Evolutionary conservation across 1,140 invertebrate species (phyloP).

Genomic region (Oppia nitens): DNA sequence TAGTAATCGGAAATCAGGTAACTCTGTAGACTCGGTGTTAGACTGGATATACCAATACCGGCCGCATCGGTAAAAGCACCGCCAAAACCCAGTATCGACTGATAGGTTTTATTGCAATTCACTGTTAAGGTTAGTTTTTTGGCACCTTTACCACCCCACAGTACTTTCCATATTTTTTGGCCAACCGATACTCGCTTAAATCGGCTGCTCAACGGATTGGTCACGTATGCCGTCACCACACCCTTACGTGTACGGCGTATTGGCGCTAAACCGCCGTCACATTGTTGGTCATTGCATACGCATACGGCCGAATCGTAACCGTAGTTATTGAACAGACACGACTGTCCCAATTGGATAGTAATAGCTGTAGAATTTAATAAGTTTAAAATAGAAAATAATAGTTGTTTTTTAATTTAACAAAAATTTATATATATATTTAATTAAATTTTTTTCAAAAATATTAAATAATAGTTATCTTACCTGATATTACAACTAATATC

Average conservation of each 20-base stretch:
- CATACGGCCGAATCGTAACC: conserved; percentile 45
- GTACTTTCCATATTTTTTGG: too few species aligned
- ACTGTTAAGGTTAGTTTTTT: conserved; percentile 16
- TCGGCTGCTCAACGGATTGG: conserved; percentile 36
- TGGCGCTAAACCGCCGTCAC: conserved; percentile 43
- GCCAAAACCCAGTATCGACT: conserved; percentile 56
- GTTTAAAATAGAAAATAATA: too few species aligned
- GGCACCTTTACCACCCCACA: neutral
- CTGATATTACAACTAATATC: too few species aligned
- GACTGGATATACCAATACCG: neutral
- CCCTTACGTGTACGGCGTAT: conserved; percentile 27
- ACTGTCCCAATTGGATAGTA: too few species aligned
- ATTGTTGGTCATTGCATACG: conserved; percentile 65
- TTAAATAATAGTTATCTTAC: too few species aligned
- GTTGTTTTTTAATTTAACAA: too few species aligned
- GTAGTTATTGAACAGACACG: conserved; percentile 32
- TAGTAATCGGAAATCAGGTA: conserved; percentile 2
- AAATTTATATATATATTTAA: too few species aligned
- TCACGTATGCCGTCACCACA: conserved; percentile 31
- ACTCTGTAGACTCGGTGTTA: neutral
- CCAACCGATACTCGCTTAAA: conserved; percentile 22
- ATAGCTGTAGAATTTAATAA: too few species aligned
- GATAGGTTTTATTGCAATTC: conserved; percentile 21
- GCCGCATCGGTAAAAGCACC: conserved; percentile 62
- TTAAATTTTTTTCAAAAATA: too few species aligned